Percentiles rank a stretch among this genome's conserved stretches.
Conservation (phyloP, 2,888 invertebrate genomes). For the Apantesis nais region DNA sequence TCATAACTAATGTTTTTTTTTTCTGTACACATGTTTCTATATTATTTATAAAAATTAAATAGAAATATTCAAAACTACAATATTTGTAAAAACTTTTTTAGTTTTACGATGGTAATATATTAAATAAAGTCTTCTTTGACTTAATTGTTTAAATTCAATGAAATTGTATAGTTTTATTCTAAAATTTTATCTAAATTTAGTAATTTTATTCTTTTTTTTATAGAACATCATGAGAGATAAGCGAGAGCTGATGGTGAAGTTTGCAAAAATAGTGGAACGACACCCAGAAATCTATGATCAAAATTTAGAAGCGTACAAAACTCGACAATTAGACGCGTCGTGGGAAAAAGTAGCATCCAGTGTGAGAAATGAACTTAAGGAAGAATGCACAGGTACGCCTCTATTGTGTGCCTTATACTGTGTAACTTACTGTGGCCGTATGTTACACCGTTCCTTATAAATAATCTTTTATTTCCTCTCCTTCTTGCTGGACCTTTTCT, state of each 20-base stretch:
- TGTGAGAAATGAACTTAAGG: slow-evolving; percentile 52
- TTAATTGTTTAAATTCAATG: no score
- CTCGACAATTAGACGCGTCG: slow-evolving; percentile 43
- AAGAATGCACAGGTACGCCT: slow-evolving; percentile 55
- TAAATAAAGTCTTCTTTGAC: no score
- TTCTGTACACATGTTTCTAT: no score
- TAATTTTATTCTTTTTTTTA: not conserved
- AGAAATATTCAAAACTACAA: no score
- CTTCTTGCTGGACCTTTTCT: not conserved
- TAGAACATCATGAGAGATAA: slow-evolving; percentile 68
- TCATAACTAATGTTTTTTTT: no score
- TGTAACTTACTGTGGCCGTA: not conserved
- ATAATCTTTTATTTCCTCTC: not conserved
- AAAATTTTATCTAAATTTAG: no score
- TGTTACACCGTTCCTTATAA: not conserved
- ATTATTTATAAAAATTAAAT: no score
- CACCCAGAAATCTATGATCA: slow-evolving; percentile 79
- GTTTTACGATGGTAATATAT: no score
- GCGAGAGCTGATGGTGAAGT: slow-evolving; percentile 73
- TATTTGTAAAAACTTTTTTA: no score
- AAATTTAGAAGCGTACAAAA: slow-evolving; percentile 73
- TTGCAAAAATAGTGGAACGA: slow-evolving; percentile 77
- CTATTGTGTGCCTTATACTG: not conserved
- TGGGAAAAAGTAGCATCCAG: slow-evolving; percentile 50
- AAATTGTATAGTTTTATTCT: no score